These are phyloP conservation scores for Nasonovia ribisnigri DNA, from an alignment of 2,888 invertebrate genomes.

Conservation along the genomic window DNA sequence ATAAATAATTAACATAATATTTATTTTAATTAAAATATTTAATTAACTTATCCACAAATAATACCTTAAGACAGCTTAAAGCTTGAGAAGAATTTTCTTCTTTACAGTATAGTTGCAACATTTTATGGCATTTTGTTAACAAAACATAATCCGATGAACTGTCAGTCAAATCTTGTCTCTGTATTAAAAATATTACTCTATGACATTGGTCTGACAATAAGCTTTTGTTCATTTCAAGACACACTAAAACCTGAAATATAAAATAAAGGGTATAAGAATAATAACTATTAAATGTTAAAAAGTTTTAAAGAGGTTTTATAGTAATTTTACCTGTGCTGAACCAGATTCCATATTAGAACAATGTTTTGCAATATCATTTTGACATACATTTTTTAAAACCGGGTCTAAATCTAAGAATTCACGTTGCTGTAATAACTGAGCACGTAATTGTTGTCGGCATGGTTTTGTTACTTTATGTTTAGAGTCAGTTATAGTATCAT, in stretches of 20 bases:
- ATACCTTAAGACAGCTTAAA: conserved; percentile 83
- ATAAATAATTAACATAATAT: conserved; percentile 60
- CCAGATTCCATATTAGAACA: conserved; percentile 76
- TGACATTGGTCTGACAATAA: conserved; percentile 79
- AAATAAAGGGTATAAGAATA: neutral
- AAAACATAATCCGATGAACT: conserved; percentile 90
- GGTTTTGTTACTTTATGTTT: conserved; percentile 87
- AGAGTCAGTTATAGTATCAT: conserved; percentile 83
- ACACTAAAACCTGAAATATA: conserved; percentile 79
- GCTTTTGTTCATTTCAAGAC: conserved; percentile 77
- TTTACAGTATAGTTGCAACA: conserved; percentile 88
- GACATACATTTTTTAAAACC: conserved; percentile 85
- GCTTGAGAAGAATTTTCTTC: conserved; percentile 79
- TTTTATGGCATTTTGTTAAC: conserved; percentile 84
- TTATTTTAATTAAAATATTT: neutral
- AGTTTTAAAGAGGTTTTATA: neutral
- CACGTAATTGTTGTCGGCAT: conserved; percentile 90
- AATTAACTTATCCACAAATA: neutral
- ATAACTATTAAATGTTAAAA: neutral
- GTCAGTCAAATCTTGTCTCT: conserved; percentile 88
- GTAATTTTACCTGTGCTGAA: conserved; percentile 73
- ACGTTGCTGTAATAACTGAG: conserved; percentile 91
- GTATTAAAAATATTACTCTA: conserved; percentile 85
- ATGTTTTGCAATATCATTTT: conserved; percentile 80
- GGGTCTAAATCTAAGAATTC: conserved; percentile 91